These are phyloP conservation scores for Pseudolaguvia tuberculata DNA, from an alignment of 2,113 vertebrate species.

Conservation along the genomic window DNA sequence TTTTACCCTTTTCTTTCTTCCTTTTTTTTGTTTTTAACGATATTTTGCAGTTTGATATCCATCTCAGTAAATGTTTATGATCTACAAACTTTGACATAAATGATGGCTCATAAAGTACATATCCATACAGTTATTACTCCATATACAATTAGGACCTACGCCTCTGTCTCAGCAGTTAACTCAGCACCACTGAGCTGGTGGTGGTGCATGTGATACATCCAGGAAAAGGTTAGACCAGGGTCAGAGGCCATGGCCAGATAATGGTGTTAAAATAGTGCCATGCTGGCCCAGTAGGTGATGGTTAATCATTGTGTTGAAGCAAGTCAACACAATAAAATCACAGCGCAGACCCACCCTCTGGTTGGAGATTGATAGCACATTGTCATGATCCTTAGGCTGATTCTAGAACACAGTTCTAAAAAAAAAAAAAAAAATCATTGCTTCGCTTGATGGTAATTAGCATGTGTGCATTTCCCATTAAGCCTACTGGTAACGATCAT, in stretches of 20 bases:
- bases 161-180: not conserved
- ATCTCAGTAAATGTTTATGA: not conserved
- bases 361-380: not conserved
- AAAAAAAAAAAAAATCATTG: conserved; percentile 24
- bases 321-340: conserved; percentile 12
- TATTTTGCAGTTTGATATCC: not conserved
- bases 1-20: not conserved
- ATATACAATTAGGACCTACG: not conserved
- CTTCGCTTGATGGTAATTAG: conserved; percentile 25
- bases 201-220: conserved; percentile 34
- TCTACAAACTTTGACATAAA: not conserved
- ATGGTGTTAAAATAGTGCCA: conserved; percentile 23
- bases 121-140: not conserved
- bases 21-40: not conserved
- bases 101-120: not conserved
- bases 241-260: conserved; percentile 24
- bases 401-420: conserved; percentile 14
- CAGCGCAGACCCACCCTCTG: conserved; percentile 17
- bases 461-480: conserved; percentile 24
- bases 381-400: conserved; percentile 7
- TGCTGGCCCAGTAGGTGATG: conserved; percentile 18
- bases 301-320: conserved; percentile 14
- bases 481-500: conserved; percentile 21
- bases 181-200: conserved; percentile 18
- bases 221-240: conserved; percentile 2